Conservation (phyloP, 2,888 invertebrate species). For the Macroteleia sp. region DNA sequence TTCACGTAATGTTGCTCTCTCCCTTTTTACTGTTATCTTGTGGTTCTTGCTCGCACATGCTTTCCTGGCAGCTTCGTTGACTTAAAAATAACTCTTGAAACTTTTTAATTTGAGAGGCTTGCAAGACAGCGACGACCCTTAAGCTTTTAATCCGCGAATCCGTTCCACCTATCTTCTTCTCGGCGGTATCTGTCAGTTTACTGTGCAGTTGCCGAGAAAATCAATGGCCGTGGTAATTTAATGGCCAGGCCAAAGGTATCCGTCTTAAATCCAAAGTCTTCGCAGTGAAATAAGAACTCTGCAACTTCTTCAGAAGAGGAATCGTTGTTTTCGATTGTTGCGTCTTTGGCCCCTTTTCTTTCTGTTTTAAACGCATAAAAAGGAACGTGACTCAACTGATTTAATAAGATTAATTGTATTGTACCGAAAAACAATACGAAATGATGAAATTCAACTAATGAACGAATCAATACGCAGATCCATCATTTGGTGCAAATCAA, state of each 20-base stretch:
- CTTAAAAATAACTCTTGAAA: slow-evolving; percentile 63
- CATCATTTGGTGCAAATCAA: no score
- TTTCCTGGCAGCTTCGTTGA: slow-evolving; percentile 51
- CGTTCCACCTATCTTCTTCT: slow-evolving; percentile 59
- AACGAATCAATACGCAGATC: no score
- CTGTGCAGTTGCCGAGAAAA: slow-evolving; percentile 65
- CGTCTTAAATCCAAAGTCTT: slow-evolving; percentile 58
- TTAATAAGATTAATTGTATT: slow-evolving; percentile 48
- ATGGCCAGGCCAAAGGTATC: slow-evolving; percentile 63
- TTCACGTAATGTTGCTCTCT: slow-evolving; percentile 19
- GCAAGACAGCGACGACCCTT: slow-evolving; percentile 67
- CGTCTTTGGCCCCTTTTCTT: slow-evolving; percentile 25
- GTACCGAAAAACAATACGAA: slow-evolving; percentile 2
- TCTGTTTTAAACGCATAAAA: not conserved
- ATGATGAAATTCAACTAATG: no score
- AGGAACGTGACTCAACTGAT: slow-evolving; percentile 24
- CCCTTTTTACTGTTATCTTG: no score
- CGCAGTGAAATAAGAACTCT: slow-evolving; percentile 60
- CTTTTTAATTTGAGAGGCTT: slow-evolving; percentile 67
- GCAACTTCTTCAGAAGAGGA: slow-evolving; percentile 39
- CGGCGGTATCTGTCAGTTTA: slow-evolving; percentile 61
- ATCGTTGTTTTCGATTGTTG: slow-evolving; percentile 60
- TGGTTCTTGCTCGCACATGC: slow-evolving; percentile 1
- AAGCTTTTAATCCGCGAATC: slow-evolving; percentile 66
- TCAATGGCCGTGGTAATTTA: slow-evolving; percentile 69